Evolutionary conservation across 2,888 invertebrate species (phyloP), one percentile per base, ranked within the genome.

Genomic region (Hirtodrosophila trivittata): DNA sequence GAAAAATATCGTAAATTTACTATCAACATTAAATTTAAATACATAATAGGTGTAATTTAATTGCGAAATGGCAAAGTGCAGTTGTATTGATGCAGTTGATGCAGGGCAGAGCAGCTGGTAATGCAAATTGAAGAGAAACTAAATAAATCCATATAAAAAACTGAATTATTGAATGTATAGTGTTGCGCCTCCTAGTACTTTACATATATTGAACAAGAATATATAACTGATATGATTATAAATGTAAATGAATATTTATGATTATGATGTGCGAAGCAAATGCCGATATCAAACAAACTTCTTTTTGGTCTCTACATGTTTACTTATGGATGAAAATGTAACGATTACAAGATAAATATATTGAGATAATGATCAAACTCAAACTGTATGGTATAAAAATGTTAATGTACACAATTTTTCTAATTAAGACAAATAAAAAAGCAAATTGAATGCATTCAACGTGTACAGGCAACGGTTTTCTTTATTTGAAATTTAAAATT

Each of bases 341-440:
- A 58, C 52, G 32, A 55, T 67, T 50, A 60, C 43, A 59, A 41
- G 66, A 64, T 66, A 77, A 67, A 35, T 59, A 68, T 67, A 43
- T 41, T 42, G 58, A 66, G 39, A 67, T 56, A 39, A 65, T 52
- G 18, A 21, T 2, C 5, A 21, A n/a, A 21, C 62, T 72, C 55
- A 54, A 64, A 68, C 30, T 58, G 56, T 64, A 69, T 54, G 57
- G 35, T 72, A 68, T 50, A 58, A 80, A 81, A 69, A 82, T 73
- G 81, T 86, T 86, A 71, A 80, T 82, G 83, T 76, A 82, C 83
- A 83, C 83, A 81, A 65, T 71, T 82, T 81, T 84, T 84, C 77
- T 74, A 77, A 63, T 80, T 80, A 86, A 80, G 84, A 66, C 65
- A 63, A 82, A 69, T 77, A 75, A 57, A 76, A 56, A 51, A 39